These are phyloP conservation scores for Tricholaema leucomelas DNA, from an alignment of 2,113 vertebrate species.

Conservation along the genomic window DNA sequence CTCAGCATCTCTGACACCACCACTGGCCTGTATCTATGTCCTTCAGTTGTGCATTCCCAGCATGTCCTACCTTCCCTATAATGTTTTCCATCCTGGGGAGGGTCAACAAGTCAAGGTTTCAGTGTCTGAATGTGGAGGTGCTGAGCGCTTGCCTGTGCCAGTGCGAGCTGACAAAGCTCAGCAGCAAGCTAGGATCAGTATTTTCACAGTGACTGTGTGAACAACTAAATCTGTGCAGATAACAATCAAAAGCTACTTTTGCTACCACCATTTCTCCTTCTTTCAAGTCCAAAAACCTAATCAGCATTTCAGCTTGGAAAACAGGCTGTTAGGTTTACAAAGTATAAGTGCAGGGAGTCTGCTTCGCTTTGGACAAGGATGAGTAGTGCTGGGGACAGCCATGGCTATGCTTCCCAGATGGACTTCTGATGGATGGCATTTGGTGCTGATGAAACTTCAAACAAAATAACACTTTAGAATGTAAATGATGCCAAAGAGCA, in stretches of 20 bases:
- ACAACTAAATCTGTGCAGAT: neutral
- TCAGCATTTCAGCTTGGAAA: neutral
- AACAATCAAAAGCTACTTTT: neutral
- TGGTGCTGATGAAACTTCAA: neutral
- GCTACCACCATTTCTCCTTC: neutral
- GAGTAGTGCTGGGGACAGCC: neutral
- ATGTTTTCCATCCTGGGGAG: neutral
- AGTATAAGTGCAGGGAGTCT: neutral
- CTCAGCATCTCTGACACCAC: neutral
- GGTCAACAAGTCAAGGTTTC: neutral
- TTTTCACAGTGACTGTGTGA: neutral
- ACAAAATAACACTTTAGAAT: neutral
- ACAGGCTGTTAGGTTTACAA: neutral
- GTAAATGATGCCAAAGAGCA: neutral
- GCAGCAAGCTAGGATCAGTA: neutral
- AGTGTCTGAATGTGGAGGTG: neutral
- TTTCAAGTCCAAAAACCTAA: neutral
- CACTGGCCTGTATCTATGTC: neutral
- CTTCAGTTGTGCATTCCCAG: neutral
- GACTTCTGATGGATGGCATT: neutral
- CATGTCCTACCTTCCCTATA: neutral
- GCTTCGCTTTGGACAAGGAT: neutral
- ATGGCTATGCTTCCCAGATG: fast-evolving
- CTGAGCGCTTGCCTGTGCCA: neutral
- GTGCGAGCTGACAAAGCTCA: neutral